Percentiles rank a stretch among this genome's conserved stretches.
These are phyloP conservation scores for Apis florea DNA, from an alignment of 1,140 invertebrate species.

Conservation along the genomic window DNA sequence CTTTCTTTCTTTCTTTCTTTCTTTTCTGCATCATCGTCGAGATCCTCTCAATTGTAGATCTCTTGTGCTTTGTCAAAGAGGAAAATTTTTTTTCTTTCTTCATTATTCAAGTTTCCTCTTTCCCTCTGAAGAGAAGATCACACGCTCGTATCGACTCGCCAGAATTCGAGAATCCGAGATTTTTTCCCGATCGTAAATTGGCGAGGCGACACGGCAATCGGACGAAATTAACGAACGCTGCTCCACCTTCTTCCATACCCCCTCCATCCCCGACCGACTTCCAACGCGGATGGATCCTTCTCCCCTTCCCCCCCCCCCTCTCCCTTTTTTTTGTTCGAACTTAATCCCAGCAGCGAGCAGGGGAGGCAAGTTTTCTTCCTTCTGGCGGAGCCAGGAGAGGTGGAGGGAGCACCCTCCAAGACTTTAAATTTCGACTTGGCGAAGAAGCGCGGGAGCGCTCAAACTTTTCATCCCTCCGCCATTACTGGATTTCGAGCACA, in stretches of 20 bases:
- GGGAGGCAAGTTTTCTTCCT: conserved; percentile 15
- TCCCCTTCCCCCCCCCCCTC: no score
- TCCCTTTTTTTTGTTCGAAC: conserved; percentile 57
- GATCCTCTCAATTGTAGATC: no score
- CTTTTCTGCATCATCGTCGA: background rate
- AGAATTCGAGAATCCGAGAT: background rate
- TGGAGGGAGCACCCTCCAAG: conserved; percentile 34
- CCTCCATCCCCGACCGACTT: conserved; percentile 37
- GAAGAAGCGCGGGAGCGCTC: conserved; percentile 2
- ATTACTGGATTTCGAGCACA: conserved; percentile 39
- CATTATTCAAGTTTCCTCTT: background rate
- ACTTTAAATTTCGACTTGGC: conserved; percentile 64
- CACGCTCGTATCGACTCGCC: background rate
- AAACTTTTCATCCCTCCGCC: conserved; percentile 49
- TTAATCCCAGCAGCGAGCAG: conserved; percentile 47
- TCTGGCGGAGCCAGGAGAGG: background rate
- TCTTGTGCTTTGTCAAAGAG: no score
- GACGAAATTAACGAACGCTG: conserved; percentile 40
- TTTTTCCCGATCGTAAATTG: conserved; percentile 15
- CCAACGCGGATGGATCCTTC: conserved; percentile 33
- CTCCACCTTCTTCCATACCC: conserved; percentile 25
- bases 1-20: no score
- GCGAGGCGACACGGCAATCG: conserved; percentile 8
- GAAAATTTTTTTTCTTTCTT: no score
- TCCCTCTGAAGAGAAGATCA: background rate